Evolutionary conservation across 2,888 invertebrate species (phyloP), one percentile per base, ranked within the genome.

Genomic region (Agrotis exclamationis): DNA sequence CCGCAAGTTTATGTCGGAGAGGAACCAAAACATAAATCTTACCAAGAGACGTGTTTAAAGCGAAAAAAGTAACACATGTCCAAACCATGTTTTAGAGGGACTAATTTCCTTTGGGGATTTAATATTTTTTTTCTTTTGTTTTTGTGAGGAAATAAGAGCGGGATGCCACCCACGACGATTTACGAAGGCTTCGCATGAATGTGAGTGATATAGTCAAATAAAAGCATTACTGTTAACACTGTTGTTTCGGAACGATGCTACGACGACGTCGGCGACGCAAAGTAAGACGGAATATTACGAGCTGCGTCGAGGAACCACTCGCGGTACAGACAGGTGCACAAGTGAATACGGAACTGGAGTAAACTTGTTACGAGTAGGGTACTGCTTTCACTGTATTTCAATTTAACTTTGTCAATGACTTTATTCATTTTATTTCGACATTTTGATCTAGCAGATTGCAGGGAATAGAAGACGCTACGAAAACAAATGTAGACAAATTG

Each of bases 61-160:
- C 94, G 95, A 96, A 96, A 96, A 95, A 95, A 94, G 94, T 95
- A 96, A 96, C 96, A 96, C 94, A 93, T 96, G 95, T 95, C 94
- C 91, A 90, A 92, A 85, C 85, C 92, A 89, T 95, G 95, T 95
- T 95, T 94, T 95, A 95, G 94, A 94, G 93, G 92, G 94, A 93
- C 96, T 96, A 96, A 96, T 96, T 96, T 95, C 93, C 93, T 94
- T 94, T 91, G 84, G 90, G 92, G 91, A 91, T 93, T 85, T 88
- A 88, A 89, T 89, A 90, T 93, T 94, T 33, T 74, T 77, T 93
- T 93, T 91, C 85, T 82, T 90, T 90, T 86, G 91, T 93, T 92
- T 89, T 88, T 89, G 84, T 86, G 81, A 90, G 89, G 88, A 91
- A 92, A 93, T 90, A 90, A 91, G 89, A 90, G 88, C 90, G 87